Evolutionary conservation across 1,140 invertebrate species (phyloP).

Genomic region (Periplaneta americana): DNA sequence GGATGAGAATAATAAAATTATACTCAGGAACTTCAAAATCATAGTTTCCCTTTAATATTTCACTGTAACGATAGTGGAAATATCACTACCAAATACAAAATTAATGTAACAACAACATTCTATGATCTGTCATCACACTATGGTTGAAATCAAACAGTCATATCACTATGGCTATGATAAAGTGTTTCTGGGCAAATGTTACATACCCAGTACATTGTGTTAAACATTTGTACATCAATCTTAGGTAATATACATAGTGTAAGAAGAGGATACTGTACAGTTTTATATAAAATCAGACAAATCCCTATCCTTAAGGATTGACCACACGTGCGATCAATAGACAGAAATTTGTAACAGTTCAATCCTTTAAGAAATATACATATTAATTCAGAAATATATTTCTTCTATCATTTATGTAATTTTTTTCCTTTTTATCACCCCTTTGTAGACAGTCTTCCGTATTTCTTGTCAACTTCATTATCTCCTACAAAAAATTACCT

Average conservation of each 20-base stretch:
- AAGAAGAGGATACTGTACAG: not conserved
- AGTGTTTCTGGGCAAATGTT: not conserved
- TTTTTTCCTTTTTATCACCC: not conserved
- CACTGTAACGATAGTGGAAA: no score
- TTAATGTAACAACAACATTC: not conserved
- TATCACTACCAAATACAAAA: not conserved
- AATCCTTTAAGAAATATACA: not conserved
- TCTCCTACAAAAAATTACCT: not conserved
- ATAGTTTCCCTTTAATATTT: not conserved
- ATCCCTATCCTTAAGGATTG: no score
- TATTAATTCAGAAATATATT: not conserved
- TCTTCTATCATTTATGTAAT: not conserved
- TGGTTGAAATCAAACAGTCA: not conserved
- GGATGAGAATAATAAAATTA: no score
- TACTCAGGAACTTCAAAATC: no score
- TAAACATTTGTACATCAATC: not conserved
- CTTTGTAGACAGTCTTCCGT: not conserved
- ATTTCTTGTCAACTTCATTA: not conserved
- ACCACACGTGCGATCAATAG: no score
- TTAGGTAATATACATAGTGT: not conserved
- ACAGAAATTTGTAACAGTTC: not conserved
- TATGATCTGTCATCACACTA: not conserved
- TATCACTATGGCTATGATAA: not conserved
- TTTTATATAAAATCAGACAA: not conserved
- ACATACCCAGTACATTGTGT: not conserved